Conservation (phyloP, 2,888 invertebrate genomes). For the Agrotis clavis region DNA sequence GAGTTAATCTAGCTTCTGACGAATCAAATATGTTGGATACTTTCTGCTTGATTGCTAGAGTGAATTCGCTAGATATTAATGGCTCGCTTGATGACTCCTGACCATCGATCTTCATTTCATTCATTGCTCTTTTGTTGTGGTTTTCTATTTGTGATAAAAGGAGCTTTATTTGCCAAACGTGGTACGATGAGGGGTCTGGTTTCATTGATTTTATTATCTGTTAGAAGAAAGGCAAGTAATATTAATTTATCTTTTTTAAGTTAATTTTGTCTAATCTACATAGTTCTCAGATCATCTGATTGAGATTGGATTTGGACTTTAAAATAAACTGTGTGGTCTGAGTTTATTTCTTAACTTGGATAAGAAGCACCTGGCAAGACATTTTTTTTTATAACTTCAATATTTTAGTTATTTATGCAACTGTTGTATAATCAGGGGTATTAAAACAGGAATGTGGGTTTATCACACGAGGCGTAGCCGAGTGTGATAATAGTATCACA, state of each 20-base stretch:
- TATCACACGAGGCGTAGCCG: too few species aligned
- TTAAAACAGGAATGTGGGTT: too few species aligned
- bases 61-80: slow-evolving; percentile 91
- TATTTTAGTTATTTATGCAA: too few species aligned
- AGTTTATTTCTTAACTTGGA: too few species aligned
- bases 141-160: slow-evolving; percentile 91
- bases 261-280: too few species aligned
- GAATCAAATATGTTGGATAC: slow-evolving; percentile 88
- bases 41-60: slow-evolving; percentile 92
- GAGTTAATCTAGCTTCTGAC: slow-evolving; percentile 88
- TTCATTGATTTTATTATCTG: slow-evolving; percentile 91
- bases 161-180: slow-evolving; percentile 95
- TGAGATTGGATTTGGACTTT: too few species aligned
- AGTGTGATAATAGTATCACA: too few species aligned
- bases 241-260: not conserved
- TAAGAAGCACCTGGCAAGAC: too few species aligned
- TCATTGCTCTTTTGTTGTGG: slow-evolving; percentile 71
- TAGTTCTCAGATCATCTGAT: too few species aligned
- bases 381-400: too few species aligned
- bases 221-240: not conserved
- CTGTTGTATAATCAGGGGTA: too few species aligned
- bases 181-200: slow-evolving; percentile 88
- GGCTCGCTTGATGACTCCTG: slow-evolving; percentile 79
- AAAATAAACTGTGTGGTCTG: too few species aligned
- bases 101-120: slow-evolving; percentile 81